Percentiles rank a stretch among this genome's conserved stretches.
Evolutionary conservation across 2,888 invertebrate species (phyloP).

Genomic region (Neelides folsomi): DNA sequence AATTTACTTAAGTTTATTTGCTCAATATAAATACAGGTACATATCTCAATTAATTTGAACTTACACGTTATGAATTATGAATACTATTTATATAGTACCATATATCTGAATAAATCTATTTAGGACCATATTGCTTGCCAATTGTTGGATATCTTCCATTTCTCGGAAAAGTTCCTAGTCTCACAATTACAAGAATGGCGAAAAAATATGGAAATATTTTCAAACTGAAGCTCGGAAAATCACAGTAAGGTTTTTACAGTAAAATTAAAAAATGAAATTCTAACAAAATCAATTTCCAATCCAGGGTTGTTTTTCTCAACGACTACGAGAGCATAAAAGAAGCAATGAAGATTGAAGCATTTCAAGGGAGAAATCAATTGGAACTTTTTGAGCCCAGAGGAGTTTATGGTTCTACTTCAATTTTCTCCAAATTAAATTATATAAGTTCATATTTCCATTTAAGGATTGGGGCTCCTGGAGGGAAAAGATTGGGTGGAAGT

Average conservation of each 20-base stretch:
- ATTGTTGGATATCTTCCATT: slow-evolving; percentile 28
- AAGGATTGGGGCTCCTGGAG: slow-evolving; percentile 24
- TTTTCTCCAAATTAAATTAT: background rate
- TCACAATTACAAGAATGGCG: slow-evolving; percentile 21
- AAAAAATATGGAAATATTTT: slow-evolving; percentile 27
- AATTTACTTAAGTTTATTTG: too few relatives aligned
- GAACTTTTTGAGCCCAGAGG: slow-evolving; percentile 19
- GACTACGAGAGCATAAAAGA: slow-evolving; percentile 25
- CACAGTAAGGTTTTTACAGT: slow-evolving; percentile 8
- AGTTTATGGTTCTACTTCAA: slow-evolving; percentile 10
- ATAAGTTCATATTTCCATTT: background rate
- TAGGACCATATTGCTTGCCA: slow-evolving; percentile 23
- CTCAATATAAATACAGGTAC: too few relatives aligned
- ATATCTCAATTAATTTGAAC: too few relatives aligned
- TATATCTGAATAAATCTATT: too few relatives aligned
- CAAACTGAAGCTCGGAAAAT: slow-evolving; percentile 19
- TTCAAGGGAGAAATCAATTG: slow-evolving; percentile 23
- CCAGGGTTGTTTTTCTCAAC: slow-evolving; percentile 24
- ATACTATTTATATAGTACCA: too few relatives aligned
- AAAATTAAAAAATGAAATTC: too few relatives aligned
- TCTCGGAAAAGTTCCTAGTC: slow-evolving; percentile 24
- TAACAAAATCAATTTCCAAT: background rate
- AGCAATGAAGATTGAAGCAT: slow-evolving; percentile 19
- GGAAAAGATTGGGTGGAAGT: slow-evolving; percentile 26
- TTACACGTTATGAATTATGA: too few relatives aligned